Evolutionary conservation across 2,797 vertebrate genomes (phyloP).

Genomic region (Brachymystax lenok): DNA sequence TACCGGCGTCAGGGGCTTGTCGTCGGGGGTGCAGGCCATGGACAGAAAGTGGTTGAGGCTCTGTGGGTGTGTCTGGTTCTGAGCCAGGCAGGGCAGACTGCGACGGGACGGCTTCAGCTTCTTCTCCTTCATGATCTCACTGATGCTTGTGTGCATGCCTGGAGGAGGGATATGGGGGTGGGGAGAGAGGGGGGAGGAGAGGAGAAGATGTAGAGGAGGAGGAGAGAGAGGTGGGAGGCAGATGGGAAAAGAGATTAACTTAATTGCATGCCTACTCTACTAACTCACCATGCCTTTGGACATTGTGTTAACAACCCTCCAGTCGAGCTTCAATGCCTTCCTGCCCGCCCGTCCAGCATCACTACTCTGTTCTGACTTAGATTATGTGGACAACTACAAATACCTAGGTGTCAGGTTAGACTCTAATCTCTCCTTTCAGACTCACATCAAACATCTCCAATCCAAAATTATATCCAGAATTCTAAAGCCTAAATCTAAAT

Average conservation of each 20-base stretch:
- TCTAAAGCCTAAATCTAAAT: no score
- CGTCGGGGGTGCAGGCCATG: conserved; percentile 76
- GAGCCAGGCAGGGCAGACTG: conserved; percentile 90
- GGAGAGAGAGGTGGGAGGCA: not conserved
- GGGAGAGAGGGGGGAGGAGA: conserved; percentile 4
- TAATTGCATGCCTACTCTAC: not conserved
- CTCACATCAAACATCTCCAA: no score
- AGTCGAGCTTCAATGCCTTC: no score
- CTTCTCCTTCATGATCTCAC: conserved; percentile 92
- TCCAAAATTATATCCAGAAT: no score
- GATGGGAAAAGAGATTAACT: not conserved
- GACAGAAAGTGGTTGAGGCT: conserved; percentile 91
- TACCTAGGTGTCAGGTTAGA: no score
- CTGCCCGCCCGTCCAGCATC: no score
- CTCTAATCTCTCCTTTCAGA: no score
- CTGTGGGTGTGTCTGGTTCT: conserved; percentile 90
- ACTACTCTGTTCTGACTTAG: no score
- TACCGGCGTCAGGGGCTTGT: conserved; percentile 57
- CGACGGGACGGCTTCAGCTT: conserved; percentile 91
- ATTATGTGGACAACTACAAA: no score
- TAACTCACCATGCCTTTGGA: no score
- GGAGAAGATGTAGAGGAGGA: not conserved
- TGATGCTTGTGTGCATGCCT: conserved; percentile 98
- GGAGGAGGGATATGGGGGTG: conserved; percentile 18
- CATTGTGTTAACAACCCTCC: no score